phyloP scores from a whole-genome alignment of 2,888 invertebrate species.

The Polymixis flavicincta region DNA sequence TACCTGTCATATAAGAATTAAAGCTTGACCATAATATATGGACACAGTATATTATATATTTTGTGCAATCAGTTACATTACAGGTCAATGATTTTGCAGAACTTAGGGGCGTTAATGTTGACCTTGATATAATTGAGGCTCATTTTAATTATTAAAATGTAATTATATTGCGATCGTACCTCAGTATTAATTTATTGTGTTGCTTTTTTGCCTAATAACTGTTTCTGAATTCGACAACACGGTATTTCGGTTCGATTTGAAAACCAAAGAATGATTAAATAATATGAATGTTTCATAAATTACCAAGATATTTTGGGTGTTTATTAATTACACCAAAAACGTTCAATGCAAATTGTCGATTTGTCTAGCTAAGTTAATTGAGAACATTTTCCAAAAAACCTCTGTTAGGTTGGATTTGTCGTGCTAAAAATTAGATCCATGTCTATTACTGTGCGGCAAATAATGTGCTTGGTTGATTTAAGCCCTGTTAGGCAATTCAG shows the following conservation, averaged over 20 bases:
- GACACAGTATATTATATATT: conserved; percentile 49
- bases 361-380: conserved; percentile 17
- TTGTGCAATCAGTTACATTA: conserved; percentile 49
- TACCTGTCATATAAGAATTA: conserved; percentile 45
- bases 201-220: conserved; percentile 57
- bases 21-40: conserved; percentile 49
- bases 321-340: neutral
- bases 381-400: conserved; percentile 46
- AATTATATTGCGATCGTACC: conserved; percentile 65
- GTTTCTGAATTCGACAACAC: conserved; percentile 49
- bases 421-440: conserved; percentile 51
- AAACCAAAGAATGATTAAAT: conserved; percentile 41
- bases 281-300: conserved; percentile 26
- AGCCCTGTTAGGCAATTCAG: conserved; percentile 5
- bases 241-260: conserved; percentile 13
- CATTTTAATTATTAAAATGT: conserved; percentile 57
- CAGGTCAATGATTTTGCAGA: conserved; percentile 46
- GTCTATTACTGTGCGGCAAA: conserved; percentile 53
- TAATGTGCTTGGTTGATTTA: conserved; percentile 42
- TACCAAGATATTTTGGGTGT: conserved; percentile 6
- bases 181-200: conserved; percentile 73
- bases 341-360: neutral
- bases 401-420: conserved; percentile 46
- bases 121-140: conserved; percentile 71
- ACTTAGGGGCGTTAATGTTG: conserved; percentile 46